phyloP scores from a whole-genome alignment of 1,140 invertebrate species.

The Muscidifurax raptorellus region DNA sequence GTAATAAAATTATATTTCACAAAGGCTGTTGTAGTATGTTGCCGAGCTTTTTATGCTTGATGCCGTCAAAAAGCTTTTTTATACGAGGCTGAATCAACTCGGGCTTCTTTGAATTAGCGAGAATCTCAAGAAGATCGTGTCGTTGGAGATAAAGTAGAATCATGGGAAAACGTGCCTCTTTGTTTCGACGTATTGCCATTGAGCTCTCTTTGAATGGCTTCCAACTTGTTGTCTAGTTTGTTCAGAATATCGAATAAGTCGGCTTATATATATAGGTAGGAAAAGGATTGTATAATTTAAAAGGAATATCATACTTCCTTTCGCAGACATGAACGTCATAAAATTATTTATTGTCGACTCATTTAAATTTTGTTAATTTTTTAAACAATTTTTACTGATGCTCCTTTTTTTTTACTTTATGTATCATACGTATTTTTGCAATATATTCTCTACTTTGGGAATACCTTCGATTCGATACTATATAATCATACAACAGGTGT shows the following conservation, averaged over 20 bases:
- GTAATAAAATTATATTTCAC: conserved; percentile 24
- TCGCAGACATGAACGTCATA: too few relatives aligned
- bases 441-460: too few relatives aligned
- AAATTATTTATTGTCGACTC: too few relatives aligned
- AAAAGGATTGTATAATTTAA: background rate
- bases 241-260: conserved; percentile 79
- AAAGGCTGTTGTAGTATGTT: conserved; percentile 72
- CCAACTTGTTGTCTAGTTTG: conserved; percentile 80
- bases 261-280: conserved; percentile 64
- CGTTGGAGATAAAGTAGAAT: conserved; percentile 93
- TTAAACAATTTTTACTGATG: too few relatives aligned
- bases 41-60: conserved; percentile 84
- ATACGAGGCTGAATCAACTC: conserved; percentile 88
- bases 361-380: too few relatives aligned
- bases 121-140: conserved; percentile 90
- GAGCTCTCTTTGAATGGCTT: conserved; percentile 83
- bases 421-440: too few relatives aligned
- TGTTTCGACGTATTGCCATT: conserved; percentile 90
- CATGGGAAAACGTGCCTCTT: conserved; percentile 89
- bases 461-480: too few relatives aligned
- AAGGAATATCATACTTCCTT: background rate
- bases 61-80: conserved; percentile 90
- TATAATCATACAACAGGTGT: too few relatives aligned
- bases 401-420: too few relatives aligned
- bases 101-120: conserved; percentile 88